phyloP scores from a whole-genome alignment of 2,797 vertebrate species.

The Xyrichtys novacula region DNA sequence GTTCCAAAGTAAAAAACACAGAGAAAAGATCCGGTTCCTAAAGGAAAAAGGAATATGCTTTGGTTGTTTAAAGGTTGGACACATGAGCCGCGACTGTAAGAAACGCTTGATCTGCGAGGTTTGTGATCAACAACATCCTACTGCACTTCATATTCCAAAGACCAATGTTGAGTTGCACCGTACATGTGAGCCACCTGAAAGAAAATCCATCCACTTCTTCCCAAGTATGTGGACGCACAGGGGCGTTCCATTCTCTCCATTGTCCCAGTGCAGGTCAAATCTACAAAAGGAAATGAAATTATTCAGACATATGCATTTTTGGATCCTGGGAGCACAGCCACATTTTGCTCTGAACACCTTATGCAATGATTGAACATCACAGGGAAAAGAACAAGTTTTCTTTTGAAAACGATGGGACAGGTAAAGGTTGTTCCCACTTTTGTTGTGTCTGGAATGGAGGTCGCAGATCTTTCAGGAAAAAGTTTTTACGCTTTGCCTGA shows the following conservation, averaged over 20 bases:
- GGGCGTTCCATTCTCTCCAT: background rate
- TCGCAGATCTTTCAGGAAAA: background rate
- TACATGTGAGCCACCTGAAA: background rate
- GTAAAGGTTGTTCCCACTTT: background rate
- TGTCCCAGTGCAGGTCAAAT: background rate
- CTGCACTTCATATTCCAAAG: background rate
- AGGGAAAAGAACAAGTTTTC: background rate
- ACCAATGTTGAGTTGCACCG: background rate
- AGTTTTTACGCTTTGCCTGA: background rate
- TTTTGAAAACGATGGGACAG: background rate
- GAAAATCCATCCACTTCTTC: background rate
- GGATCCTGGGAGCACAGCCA: background rate
- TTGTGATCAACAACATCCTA: background rate
- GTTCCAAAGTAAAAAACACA: background rate
- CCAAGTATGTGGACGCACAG: background rate
- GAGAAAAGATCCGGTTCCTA: background rate
- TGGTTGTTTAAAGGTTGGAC: constrained; percentile 5
- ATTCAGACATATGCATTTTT: background rate
- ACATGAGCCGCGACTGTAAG: background rate
- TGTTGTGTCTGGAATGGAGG: background rate
- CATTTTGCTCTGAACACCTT: background rate
- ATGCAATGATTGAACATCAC: background rate
- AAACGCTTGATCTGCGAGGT: background rate
- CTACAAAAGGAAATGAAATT: background rate
- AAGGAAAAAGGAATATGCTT: background rate